These are phyloP conservation scores for Scomber japonicus DNA, from an alignment of 2,113 vertebrate genomes.

Conservation along the genomic window DNA sequence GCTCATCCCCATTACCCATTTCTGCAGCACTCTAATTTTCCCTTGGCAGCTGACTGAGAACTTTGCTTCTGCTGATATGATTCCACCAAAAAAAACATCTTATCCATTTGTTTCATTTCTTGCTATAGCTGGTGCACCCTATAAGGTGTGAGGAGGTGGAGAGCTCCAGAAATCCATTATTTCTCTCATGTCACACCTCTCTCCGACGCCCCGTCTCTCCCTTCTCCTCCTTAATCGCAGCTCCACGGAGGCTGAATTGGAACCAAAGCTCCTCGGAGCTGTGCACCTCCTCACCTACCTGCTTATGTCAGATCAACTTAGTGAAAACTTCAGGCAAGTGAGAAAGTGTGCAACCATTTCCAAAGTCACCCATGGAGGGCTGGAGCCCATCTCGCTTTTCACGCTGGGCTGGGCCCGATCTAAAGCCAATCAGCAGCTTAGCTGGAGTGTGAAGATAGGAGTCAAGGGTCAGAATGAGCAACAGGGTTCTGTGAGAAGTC, in stretches of 20 bases:
- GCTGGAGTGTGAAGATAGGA: constrained; percentile 78
- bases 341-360: constrained; percentile 65
- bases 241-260: constrained; percentile 46
- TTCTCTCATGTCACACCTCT: constrained; percentile 52
- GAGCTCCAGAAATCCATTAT: constrained; percentile 63
- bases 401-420: constrained; percentile 71
- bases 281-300: constrained; percentile 52
- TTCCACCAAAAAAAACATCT: constrained; percentile 13
- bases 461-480: constrained; percentile 75
- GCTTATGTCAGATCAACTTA: constrained; percentile 69
- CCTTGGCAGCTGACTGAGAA: constrained; percentile 50
- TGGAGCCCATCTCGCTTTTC: constrained; percentile 69
- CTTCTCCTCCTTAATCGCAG: constrained; percentile 30
- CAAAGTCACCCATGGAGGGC: constrained; percentile 70
- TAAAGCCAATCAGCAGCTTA: constrained; percentile 77
- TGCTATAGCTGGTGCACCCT: constrained; percentile 18
- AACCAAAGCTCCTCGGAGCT: constrained; percentile 19
- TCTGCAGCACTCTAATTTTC: constrained; percentile 28
- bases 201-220: constrained; percentile 1
- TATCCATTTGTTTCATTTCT: constrained; percentile 47
- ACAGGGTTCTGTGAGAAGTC: constrained; percentile 43
- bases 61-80: constrained; percentile 46
- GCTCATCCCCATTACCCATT: constrained; percentile 35
- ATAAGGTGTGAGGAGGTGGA: constrained; percentile 19
- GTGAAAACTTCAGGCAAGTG: constrained; percentile 69